Base-by-base conservation (phyloP, 2,113 vertebrate genomes). In the Gyps fulvus region DNA sequence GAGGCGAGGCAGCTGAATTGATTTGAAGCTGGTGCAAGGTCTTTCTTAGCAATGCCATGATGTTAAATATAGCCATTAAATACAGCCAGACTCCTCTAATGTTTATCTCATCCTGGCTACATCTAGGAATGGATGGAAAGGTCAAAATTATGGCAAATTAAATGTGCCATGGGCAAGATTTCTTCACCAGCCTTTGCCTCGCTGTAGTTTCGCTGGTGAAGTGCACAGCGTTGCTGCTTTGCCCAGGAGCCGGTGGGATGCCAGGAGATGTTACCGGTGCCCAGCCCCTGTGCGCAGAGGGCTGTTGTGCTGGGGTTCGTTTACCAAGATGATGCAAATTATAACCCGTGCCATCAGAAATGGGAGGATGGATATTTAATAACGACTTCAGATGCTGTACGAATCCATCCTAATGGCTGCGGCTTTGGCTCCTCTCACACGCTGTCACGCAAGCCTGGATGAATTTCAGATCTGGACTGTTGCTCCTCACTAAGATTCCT, bases 231-330 rank as follows among this genome's bases (percentile, higher is more conserved):
- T 3, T 20, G 43, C 58, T 38, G 47, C 87, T 45, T 17, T 36
- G 50, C 8, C 50, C 26, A 6, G 66, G 47, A 80, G 65, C 32
- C 1, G 18, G 66, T 13, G 34, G 18, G 59, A 29, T n/a, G 47
- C 45, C 2, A 1, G 61, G 45, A 69, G 76, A 40, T 0, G 1
- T 26, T 26, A 17, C n/a, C 62, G 10, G 29, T 36, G n/a, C 69
- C 62, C 55, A 29, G 47, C 21, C 16, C 52, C 38, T 25, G 32
- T 1, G 32, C 0, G 0, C 31, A 57, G 73, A 45, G 21, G 25
- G 57, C 40, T 62, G 43, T 13, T 32, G 43, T 16, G n/a, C 32
- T 49, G 36, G 25, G 43, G 11, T 54, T n/a, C 7, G 1, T 87
- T 87, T 34, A 43, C 47, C 47, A n/a, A 43, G 42, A 7, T 20